Evolutionary conservation across 2,113 vertebrate genomes (phyloP), one percentile per base, ranked within the genome.

Genomic region (Protomyctophum bolini): DNA sequence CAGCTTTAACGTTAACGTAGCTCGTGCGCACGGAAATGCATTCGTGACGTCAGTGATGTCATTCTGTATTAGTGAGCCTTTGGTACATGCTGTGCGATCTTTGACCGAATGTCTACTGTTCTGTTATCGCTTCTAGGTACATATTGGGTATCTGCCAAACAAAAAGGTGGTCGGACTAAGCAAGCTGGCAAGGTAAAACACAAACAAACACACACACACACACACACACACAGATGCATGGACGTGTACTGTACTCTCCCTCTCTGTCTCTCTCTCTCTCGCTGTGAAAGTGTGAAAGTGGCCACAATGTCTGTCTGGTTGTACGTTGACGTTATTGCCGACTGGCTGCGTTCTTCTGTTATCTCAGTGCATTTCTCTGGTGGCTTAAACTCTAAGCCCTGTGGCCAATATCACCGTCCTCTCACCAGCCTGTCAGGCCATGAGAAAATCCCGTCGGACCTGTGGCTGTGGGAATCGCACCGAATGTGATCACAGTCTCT

Each of bases 81-180:
- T 54, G 4, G 21, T 70, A 45, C 51, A 15, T 7, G 14, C 45
- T 33, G 33, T 6, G 33, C 33, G 33, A 41, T 6, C 33, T 41
- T 41, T 61, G 7, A 48, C 2, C 60, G 3, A 6, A 10, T 76
- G 46, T 70, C 11, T 6, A 62, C 56, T 59, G 33, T 14, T 14
- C 56, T 59, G 33, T 14, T 14, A 58, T 57, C 76, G 14, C 76
- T 48, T 76, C 29, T 79, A 95, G 92, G 91, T 94, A 68, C 90
- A 92, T 66, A 91, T 93, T 41, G 94, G 89, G 41, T 93, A 95
- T 56, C 84, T 94, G 68, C 86, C 91, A 66, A 93, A 86, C 80
- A 94, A 93, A 80, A 95, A 94, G 88, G 92, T 91, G 66, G 91
- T 91, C 74, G 92, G 91, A 51, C 88, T 93, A 63, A 87, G 83